Conservation (phyloP, 2,888 invertebrate genomes). For the Sympetrum striolatum region DNA sequence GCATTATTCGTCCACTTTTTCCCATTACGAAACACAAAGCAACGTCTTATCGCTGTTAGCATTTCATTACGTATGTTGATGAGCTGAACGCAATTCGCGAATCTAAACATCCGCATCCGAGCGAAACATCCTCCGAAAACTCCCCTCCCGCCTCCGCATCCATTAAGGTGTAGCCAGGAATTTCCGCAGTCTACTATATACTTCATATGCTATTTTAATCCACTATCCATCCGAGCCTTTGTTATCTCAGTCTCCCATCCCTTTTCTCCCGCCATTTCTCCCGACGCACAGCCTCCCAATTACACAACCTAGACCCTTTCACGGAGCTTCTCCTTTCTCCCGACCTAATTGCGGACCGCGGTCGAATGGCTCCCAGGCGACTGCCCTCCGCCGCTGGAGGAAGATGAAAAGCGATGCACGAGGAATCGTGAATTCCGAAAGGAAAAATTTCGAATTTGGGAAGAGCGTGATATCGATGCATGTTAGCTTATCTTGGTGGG, state of each 20-base stretch:
- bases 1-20: too few relatives aligned
- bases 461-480: neutral
- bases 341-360: conserved; percentile 2
- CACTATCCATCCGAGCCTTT: neutral
- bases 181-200: neutral
- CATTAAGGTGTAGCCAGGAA: neutral
- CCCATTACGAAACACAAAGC: neutral
- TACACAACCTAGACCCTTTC: neutral
- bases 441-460: too few relatives aligned
- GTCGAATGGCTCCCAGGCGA: neutral
- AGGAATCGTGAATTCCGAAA: neutral
- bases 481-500: neutral
- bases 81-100: neutral
- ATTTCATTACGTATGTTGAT: neutral
- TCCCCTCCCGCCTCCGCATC: neutral
- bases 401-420: neutral
- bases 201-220: neutral
- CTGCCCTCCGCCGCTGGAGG: neutral
- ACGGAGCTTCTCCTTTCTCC: neutral
- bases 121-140: neutral
- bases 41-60: neutral
- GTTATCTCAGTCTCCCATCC: neutral
- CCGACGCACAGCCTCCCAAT: neutral
- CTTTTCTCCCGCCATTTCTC: neutral
- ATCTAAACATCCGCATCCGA: neutral